Evolutionary conservation across 2,888 invertebrate genomes (phyloP).

Genomic region (Phyllotreta cruciferae): DNA sequence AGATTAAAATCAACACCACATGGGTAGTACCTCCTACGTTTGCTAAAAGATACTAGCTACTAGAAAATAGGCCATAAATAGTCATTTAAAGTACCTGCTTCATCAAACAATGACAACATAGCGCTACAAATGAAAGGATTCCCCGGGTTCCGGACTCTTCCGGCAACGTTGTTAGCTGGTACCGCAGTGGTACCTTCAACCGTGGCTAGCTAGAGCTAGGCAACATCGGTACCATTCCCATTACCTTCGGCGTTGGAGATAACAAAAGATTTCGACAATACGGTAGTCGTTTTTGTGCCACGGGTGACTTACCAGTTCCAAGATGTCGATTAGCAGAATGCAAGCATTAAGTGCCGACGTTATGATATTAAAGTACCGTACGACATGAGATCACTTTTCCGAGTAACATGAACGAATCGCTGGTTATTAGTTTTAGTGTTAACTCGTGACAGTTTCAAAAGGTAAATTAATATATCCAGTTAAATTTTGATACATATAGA

Average conservation of each 20-base stretch:
- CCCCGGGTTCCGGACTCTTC: no score
- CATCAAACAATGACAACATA: not conserved
- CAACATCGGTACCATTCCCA: not conserved
- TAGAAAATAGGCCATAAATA: no score
- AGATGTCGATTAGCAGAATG: not conserved
- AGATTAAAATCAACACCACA: no score
- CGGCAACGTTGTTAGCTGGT: conserved; percentile 1
- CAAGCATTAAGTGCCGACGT: conserved; percentile 10
- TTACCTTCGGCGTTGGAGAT: not conserved
- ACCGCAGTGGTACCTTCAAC: not conserved
- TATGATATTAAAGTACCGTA: conserved; percentile 10
- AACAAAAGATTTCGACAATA: conserved; percentile 2
- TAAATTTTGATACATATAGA: not conserved
- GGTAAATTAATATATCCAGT: conserved; percentile 8
- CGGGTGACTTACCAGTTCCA: conserved; percentile 10
- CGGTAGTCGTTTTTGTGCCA: conserved; percentile 12
- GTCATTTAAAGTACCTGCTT: no score
- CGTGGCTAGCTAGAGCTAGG: not conserved
- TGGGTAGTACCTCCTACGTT: no score
- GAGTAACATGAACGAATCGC: conserved; percentile 3
- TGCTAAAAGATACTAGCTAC: no score
- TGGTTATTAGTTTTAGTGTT: conserved; percentile 10
- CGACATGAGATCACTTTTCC: conserved; percentile 10
- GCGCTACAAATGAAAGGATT: not conserved
- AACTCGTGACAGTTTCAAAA: conserved; percentile 17